Evolutionary conservation across 2,797 vertebrate genomes (phyloP).

Genomic region (Hemibagrus guttatus): DNA sequence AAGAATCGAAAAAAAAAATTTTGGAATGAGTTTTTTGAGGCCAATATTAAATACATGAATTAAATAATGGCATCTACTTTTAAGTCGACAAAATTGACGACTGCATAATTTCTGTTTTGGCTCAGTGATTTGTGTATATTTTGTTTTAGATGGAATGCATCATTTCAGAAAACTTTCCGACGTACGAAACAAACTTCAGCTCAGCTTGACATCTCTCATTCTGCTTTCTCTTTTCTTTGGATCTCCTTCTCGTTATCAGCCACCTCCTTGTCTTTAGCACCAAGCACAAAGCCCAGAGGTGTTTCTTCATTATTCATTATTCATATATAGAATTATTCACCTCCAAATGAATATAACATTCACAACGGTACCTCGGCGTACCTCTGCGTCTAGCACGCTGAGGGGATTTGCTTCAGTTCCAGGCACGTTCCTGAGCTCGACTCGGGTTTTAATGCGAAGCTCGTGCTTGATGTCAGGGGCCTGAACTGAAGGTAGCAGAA

Average conservation of each 20-base stretch:
- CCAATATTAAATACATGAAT: neutral
- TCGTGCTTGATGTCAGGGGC: slow-evolving; percentile 45
- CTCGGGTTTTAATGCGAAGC: slow-evolving; percentile 42
- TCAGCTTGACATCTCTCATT: slow-evolving; percentile 7
- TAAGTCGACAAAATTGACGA: neutral
- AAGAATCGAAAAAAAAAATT: neutral
- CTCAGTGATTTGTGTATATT: neutral
- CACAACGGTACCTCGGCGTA: slow-evolving; percentile 56
- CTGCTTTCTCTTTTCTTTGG: slow-evolving; percentile 6
- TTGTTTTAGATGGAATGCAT: neutral
- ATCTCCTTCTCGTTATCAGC: slow-evolving; percentile 31
- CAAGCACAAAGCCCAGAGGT: slow-evolving; percentile 1
- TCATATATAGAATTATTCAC: slow-evolving; percentile 52
- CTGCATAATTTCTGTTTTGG: neutral
- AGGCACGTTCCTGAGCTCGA: slow-evolving; percentile 21
- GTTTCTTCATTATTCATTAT: slow-evolving; percentile 8
- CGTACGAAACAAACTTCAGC: neutral
- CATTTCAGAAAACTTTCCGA: neutral
- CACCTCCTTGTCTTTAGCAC: slow-evolving; percentile 21
- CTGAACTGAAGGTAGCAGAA: slow-evolving; percentile 43
- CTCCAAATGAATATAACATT: slow-evolving; percentile 50
- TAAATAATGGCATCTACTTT: neutral
- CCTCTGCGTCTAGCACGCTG: slow-evolving; percentile 47
- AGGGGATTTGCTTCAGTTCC: slow-evolving; percentile 44
- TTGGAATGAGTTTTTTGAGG: neutral